Conservation (phyloP, 2,797 vertebrate species). For the Australoheros facetus region DNA sequence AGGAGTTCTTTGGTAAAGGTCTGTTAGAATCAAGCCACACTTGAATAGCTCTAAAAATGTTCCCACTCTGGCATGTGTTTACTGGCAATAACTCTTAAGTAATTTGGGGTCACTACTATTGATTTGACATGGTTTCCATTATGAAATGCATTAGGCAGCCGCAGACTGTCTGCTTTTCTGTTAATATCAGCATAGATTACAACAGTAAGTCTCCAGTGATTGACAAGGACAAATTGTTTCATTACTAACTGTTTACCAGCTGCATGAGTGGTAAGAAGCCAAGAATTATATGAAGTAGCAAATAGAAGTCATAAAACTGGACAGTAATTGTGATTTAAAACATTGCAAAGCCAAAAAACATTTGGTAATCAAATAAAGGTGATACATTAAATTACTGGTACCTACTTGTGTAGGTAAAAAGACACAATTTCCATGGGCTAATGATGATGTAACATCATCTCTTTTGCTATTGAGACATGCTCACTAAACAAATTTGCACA, state of each 20-base stretch:
- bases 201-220: background rate
- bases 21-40: background rate
- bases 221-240: background rate
- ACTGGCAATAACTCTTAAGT: background rate
- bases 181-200: background rate
- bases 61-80: slow-evolving; percentile 11
- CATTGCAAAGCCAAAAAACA: background rate
- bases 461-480: background rate
- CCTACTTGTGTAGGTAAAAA: background rate
- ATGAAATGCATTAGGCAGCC: background rate
- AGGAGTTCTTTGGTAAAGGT: too few relatives aligned
- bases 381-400: background rate
- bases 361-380: background rate
- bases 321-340: background rate
- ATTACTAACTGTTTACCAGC: slow-evolving; percentile 8
- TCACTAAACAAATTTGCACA: background rate
- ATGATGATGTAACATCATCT: background rate
- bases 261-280: background rate
- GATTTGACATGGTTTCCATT: slow-evolving; percentile 30
- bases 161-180: background rate
- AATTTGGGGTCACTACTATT: slow-evolving; percentile 3
- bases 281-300: background rate
- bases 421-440: background rate
- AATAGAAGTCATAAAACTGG: background rate
- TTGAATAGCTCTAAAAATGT: background rate